Percentiles rank a stretch among this genome's conserved stretches.
These are phyloP conservation scores for Boloria selene DNA, from an alignment of 2,888 invertebrate species.

Conservation along the genomic window DNA sequence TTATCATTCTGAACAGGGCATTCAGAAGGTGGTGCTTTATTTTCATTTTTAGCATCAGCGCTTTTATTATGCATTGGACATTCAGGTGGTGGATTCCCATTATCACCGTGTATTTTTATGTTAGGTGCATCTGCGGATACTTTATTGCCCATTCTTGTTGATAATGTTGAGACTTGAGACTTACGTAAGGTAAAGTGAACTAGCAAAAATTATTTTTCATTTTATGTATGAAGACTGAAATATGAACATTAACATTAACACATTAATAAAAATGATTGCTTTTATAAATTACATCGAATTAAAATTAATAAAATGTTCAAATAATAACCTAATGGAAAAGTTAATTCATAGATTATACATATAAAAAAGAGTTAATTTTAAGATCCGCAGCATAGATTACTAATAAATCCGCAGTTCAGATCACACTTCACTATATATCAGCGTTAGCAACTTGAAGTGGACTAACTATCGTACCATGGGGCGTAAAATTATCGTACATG, in stretches of 20 bases:
- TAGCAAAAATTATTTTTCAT: constrained; percentile 46
- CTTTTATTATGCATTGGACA: constrained; percentile 91
- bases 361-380: no score
- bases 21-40: constrained; percentile 73
- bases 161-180: constrained; percentile 45
- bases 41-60: constrained; percentile 44
- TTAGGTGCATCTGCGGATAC: constrained; percentile 66
- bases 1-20: constrained; percentile 87
- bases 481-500: no score
- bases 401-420: no score
- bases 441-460: no score
- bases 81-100: constrained; percentile 85
- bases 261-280: not conserved
- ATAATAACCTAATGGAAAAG: no score
- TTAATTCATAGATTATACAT: no score
- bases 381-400: no score
- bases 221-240: constrained; percentile 38
- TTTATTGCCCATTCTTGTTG: constrained; percentile 66
- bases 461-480: no score
- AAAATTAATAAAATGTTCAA: no score
- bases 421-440: no score
- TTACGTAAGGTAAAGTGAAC: constrained; percentile 73
- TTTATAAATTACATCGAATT: not conserved
- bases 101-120: constrained; percentile 46
- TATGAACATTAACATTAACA: not conserved